Conservation (phyloP, 37 sponge, comb jelly and placozoan species). For the Mnemiopsis leidyi region DNA sequence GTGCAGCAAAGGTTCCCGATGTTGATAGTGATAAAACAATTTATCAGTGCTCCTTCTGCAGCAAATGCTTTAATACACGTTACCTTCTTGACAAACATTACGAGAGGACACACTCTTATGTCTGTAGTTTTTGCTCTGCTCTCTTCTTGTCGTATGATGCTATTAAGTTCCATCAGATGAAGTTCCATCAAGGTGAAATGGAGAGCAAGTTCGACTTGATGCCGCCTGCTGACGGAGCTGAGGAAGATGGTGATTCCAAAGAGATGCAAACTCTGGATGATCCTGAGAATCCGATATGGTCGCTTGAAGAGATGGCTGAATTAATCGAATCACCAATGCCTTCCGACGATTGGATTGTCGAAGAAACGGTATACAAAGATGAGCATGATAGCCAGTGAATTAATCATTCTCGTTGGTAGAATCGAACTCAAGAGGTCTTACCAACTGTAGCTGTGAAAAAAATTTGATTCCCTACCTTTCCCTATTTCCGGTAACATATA, state of each 20-base stretch:
- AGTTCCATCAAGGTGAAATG: slow-evolving; percentile 36
- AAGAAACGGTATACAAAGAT: not conserved
- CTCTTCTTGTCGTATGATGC: slow-evolving; percentile 39
- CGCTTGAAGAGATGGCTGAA: slow-evolving; percentile 44
- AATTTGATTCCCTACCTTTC: too few species aligned
- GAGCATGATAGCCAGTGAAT: too few species aligned
- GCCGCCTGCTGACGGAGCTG: not conserved
- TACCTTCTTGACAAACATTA: slow-evolving; percentile 36
- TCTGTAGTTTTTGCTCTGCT: slow-evolving; percentile 50
- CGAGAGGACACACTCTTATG: not conserved
- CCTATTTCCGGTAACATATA: too few species aligned
- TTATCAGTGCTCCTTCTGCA: slow-evolving; percentile 20
- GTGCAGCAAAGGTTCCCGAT: not conserved
- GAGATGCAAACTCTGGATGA: not conserved
- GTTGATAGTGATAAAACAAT: not conserved
- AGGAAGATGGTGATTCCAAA: not conserved
- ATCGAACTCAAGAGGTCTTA: too few species aligned
- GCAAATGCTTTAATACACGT: slow-evolving; percentile 28
- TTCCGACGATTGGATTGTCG: slow-evolving; percentile 23
- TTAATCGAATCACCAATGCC: slow-evolving; percentile 6
- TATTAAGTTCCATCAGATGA: not conserved
- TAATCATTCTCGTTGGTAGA: too few species aligned
- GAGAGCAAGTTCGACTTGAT: not conserved
- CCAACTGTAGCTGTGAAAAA: too few species aligned
- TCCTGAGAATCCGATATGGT: slow-evolving; percentile 53